Percentiles rank a stretch among this genome's conserved stretches.
phyloP scores from a whole-genome alignment of 2,888 invertebrate genomes.

The Ophioninae sp. region DNA sequence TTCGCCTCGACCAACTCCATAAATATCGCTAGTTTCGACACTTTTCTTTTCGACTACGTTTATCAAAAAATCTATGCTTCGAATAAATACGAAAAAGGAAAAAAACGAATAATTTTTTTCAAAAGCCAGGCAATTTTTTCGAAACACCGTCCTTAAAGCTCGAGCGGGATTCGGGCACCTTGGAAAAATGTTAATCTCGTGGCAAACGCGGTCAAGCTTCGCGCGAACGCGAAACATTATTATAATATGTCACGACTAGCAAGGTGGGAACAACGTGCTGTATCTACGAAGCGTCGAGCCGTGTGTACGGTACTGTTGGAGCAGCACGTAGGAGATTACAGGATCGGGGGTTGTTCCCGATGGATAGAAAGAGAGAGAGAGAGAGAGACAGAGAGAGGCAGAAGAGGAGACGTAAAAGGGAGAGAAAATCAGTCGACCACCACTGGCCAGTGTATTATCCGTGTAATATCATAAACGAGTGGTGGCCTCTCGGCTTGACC shows the following conservation, averaged over 20 bases:
- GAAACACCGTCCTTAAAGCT: too few relatives aligned
- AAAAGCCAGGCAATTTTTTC: too few relatives aligned
- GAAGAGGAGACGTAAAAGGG: not conserved
- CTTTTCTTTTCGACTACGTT: too few relatives aligned
- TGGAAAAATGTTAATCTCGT: too few relatives aligned
- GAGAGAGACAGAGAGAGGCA: not conserved
- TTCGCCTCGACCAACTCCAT: too few relatives aligned
- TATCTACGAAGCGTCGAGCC: conserved; percentile 73
- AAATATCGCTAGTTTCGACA: too few relatives aligned
- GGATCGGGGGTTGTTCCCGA: conserved; percentile 60
- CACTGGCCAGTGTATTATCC: conserved; percentile 71
- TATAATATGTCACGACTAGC: conserved; percentile 60
- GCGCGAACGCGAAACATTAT: conserved; percentile 59
- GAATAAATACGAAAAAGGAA: too few relatives aligned
- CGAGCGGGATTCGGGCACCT: too few relatives aligned
- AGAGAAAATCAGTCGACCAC: conserved; percentile 74
- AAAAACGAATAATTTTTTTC: too few relatives aligned
- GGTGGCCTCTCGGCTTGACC: conserved; percentile 68
- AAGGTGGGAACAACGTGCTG: conserved; percentile 77
- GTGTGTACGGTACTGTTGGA: conserved; percentile 55
- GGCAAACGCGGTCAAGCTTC: conserved; percentile 53
- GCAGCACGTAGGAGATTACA: conserved; percentile 73
- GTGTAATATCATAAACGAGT: conserved; percentile 78
- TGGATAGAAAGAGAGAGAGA: conserved; percentile 59
- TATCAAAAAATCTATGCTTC: too few relatives aligned